Conservation (phyloP, 2,797 vertebrate genomes). For the Diglossa cyanea region DNA sequence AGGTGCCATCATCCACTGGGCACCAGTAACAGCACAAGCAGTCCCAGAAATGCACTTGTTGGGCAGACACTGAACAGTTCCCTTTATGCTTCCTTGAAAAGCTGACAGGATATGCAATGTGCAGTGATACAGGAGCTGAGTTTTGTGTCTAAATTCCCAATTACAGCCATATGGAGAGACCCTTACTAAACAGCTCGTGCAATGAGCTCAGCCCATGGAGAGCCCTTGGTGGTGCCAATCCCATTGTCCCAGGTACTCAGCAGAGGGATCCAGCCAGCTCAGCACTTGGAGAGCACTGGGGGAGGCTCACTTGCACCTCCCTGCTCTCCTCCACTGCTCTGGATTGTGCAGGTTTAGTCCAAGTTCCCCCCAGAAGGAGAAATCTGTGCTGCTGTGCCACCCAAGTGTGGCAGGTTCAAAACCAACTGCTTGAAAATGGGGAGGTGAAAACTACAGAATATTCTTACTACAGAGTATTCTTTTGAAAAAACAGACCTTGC, state of each 20-base stretch:
- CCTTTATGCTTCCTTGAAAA: not conserved
- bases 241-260: rapidly evolving
- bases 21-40: not conserved
- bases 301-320: not conserved
- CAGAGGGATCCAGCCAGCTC: not conserved
- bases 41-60: not conserved
- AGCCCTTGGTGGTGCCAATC: not conserved
- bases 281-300: not conserved
- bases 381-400: not conserved
- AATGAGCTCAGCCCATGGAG: not conserved
- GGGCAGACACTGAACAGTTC: not conserved
- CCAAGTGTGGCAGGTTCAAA: rapidly evolving
- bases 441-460: not conserved
- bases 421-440: not conserved
- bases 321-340: not conserved
- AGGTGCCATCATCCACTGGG: not conserved
- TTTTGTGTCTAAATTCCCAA: not conserved
- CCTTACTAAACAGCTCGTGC: not conserved
- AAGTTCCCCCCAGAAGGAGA: not conserved
- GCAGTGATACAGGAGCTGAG: not conserved
- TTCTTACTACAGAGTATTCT: not conserved
- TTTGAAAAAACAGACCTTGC: rapidly evolving
- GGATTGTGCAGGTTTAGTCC: not conserved
- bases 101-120: not conserved
- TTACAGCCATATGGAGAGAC: not conserved